Evolutionary conservation across 1,140 invertebrate genomes (phyloP), one percentile per base, ranked within the genome.

Genomic region (Planococcus citri): DNA sequence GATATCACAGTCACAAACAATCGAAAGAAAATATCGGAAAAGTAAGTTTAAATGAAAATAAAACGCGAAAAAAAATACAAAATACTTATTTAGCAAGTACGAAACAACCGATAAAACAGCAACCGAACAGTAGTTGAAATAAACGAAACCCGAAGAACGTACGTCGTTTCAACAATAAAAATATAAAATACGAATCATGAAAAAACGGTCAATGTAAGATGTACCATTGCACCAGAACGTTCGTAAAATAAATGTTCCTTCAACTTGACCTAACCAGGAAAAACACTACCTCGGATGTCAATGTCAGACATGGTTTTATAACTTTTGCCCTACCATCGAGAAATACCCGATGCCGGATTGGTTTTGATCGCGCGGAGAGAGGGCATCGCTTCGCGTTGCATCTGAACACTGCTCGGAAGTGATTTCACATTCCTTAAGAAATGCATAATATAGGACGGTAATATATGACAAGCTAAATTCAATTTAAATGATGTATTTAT

Each of bases 251-350:
- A 51, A 17, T 51, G 17, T 25, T 24, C 22, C 25, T 64, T 64
- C 60, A 64, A 64, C 60, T 64, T 64, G 60, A 64, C 60, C 60
- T 64, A 64, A 64, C 21, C 60, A 64, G 60, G 60, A 64, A 64
- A 64, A 64, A 64, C 60, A 64, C 60, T 64, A 64, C 9, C 60
- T 64, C 17, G 6, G 22, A 64, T 25, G 22, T 64, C 60, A 64
- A 64, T 64, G 60, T 64, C 60, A 64, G 60, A 64, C 60, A 64
- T 64, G 60, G 60, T 64, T 64, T 64, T 64, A 64, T 64, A 64
- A 64, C 60, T 64, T 64, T 64, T 64, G 20, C 60, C 60, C 60
- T 64, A 64, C 60, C 60, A 64, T 64, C 25, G 60, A 25, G 25
- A 24, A 22, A 64, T 25, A 64, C 24, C 25, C 60, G 24, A 64